These are phyloP conservation scores for Allacma fusca DNA, from an alignment of 2,888 invertebrate species.

Conservation along the genomic window DNA sequence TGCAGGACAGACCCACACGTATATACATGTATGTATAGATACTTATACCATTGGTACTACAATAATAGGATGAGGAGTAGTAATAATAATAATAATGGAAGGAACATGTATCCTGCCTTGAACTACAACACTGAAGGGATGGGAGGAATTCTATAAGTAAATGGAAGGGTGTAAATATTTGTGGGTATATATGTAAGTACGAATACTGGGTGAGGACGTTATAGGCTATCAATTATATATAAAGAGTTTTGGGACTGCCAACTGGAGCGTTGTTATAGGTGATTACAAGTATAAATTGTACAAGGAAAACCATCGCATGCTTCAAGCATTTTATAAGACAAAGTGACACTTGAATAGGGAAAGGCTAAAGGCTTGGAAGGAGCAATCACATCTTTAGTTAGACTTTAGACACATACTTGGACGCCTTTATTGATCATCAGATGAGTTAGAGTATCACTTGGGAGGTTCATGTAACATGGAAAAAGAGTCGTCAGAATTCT, in stretches of 20 bases:
- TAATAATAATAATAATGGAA: conserved; percentile 16
- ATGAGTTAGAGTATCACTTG: conserved; percentile 26
- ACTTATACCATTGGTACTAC: not conserved
- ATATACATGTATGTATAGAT: no score
- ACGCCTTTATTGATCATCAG: conserved; percentile 26
- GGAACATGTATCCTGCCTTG: conserved; percentile 10
- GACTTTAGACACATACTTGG: conserved; percentile 22
- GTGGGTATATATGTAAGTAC: not conserved
- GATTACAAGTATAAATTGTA: not conserved
- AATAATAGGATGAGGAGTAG: not conserved
- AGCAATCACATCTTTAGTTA: conserved; percentile 23
- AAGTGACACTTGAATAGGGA: conserved; percentile 1
- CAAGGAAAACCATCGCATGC: not conserved
- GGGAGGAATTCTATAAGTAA: not conserved
- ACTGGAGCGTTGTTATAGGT: not conserved
- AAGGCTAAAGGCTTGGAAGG: not conserved
- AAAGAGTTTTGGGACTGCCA: not conserved
- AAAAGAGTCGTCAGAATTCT: not conserved
- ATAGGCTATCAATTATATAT: not conserved
- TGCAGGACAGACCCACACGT: not conserved
- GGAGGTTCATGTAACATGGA: conserved; percentile 2
- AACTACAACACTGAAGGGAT: not conserved
- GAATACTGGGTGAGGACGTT: not conserved
- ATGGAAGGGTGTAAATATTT: not conserved
- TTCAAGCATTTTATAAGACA: not conserved